These are phyloP conservation scores for Acrossocheilus wenchowensis DNA, from an alignment of 2,797 vertebrate species.

Conservation along the genomic window DNA sequence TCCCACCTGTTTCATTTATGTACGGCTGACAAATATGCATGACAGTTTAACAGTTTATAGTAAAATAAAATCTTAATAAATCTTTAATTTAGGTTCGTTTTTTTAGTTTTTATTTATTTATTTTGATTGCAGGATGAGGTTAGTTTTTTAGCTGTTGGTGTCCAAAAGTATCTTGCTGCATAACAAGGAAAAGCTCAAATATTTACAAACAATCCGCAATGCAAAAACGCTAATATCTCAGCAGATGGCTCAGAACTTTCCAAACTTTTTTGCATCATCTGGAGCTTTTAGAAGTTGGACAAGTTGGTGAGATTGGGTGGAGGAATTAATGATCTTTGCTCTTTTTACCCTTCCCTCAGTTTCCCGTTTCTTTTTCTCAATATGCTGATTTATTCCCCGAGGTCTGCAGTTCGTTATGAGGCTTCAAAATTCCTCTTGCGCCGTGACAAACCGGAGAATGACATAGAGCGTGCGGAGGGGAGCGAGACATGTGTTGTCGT, in stretches of 20 bases:
- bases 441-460: slow-evolving; percentile 62
- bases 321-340: slow-evolving; percentile 39
- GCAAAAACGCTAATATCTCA: background rate
- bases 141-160: background rate
- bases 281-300: slow-evolving; percentile 30
- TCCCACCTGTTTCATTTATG: background rate
- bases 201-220: background rate
- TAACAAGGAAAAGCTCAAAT: background rate
- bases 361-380: slow-evolving; percentile 57
- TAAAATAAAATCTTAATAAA: background rate
- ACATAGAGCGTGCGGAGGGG: slow-evolving; percentile 63
- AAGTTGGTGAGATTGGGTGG: slow-evolving; percentile 20
- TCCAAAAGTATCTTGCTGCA: background rate
- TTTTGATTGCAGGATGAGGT: background rate
- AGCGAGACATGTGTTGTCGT: slow-evolving; percentile 77
- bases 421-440: slow-evolving; percentile 70
- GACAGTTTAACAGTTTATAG: background rate
- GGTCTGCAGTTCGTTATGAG: slow-evolving; percentile 78
- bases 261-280: slow-evolving; percentile 11
- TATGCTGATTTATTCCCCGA: slow-evolving; percentile 63
- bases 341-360: slow-evolving; percentile 20
- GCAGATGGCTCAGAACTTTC: background rate
- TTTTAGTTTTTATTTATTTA: too few relatives aligned
- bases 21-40: background rate
- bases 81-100: too few relatives aligned